A percentile compares a stretch with the other conserved stretches of the same genome.
Conservation (phyloP, 23 tunicate genomes). For the Oikopleura dioica region DNA sequence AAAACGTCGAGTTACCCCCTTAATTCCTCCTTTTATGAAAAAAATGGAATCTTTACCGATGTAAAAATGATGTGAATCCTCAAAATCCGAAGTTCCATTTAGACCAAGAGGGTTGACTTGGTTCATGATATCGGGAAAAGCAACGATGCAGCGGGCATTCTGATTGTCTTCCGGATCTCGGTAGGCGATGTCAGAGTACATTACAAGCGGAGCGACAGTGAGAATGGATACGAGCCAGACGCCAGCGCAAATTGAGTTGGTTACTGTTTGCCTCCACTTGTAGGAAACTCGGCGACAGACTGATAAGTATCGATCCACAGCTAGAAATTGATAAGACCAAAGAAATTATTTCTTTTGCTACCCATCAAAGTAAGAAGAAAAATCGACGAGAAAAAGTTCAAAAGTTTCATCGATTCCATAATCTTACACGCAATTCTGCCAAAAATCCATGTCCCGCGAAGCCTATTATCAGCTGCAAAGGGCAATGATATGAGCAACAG, state of each 20-base stretch:
- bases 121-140: background rate
- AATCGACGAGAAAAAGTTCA: background rate
- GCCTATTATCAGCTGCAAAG: no score
- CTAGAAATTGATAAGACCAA: background rate
- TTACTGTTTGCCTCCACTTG: background rate
- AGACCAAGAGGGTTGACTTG: no score
- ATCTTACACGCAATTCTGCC: no score
- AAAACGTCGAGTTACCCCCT: no score
- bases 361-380: background rate
- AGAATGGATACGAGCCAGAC: background rate
- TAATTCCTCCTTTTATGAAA: background rate
- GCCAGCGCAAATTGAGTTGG: background rate
- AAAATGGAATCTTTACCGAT: background rate
- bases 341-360: background rate
- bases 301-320: background rate
- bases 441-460: no score
- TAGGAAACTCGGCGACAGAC: background rate
- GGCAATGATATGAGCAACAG: no score
- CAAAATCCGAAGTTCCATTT: no score
- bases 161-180: background rate
- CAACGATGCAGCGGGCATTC: background rate
- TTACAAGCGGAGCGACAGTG: background rate
- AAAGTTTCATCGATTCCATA: background rate
- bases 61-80: background rate
- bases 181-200: background rate